Conservation (phyloP, 2,888 invertebrate species). For the Rutpela maculata region DNA sequence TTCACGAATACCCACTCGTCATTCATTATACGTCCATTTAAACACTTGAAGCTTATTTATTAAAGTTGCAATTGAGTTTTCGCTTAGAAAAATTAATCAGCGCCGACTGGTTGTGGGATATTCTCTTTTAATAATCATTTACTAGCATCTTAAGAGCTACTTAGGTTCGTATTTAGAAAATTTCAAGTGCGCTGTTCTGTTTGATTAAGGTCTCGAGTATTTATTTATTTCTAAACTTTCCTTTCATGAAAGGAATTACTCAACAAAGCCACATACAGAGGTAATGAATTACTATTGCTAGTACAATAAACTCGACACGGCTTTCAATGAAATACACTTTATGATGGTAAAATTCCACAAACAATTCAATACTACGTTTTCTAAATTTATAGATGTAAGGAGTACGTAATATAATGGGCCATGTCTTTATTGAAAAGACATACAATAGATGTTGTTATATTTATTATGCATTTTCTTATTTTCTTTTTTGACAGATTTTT, state of each 20-base stretch:
- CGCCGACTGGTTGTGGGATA: neutral
- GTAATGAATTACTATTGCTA: too few species aligned
- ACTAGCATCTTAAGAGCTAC: neutral
- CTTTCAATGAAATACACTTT: too few species aligned
- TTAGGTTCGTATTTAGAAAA: neutral
- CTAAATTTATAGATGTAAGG: too few species aligned
- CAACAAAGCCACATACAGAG: neutral
- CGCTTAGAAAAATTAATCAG: constrained; percentile 24
- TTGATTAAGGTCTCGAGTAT: neutral
- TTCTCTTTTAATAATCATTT: constrained; percentile 16
- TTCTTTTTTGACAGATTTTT: too few species aligned
- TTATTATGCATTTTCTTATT: too few species aligned
- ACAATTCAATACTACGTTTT: too few species aligned
- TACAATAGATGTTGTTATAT: too few species aligned
- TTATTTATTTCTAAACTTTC: constrained; percentile 1
- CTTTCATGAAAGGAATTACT: neutral
- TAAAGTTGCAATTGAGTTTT: constrained; percentile 24
- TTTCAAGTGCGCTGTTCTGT: neutral
- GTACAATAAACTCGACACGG: too few species aligned
- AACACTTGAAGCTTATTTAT: constrained; percentile 48
- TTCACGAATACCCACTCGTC: constrained; percentile 46
- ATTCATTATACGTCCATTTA: constrained; percentile 50
- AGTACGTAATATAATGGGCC: too few species aligned
- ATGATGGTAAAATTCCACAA: too few species aligned
- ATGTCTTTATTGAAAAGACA: too few species aligned